These are phyloP conservation scores for Drosophila anomalata DNA, from an alignment of 2,888 invertebrate species.

Conservation along the genomic window DNA sequence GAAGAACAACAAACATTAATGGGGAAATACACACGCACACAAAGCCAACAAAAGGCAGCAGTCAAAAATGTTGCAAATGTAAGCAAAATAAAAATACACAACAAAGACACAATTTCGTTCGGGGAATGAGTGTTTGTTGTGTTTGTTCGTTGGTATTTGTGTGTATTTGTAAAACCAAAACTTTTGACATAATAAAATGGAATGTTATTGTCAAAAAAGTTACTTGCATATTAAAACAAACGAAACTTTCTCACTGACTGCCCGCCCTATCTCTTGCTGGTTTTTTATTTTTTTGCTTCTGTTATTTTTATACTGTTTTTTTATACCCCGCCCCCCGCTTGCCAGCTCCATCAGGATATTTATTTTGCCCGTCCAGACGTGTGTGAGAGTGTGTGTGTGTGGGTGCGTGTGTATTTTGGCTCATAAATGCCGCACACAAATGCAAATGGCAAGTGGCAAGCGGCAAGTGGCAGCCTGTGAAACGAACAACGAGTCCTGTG, in stretches of 20 bases:
- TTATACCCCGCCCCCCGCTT: not conserved
- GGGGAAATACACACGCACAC: conserved; percentile 65
- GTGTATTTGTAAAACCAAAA: conserved; percentile 68
- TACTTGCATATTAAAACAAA: conserved; percentile 78
- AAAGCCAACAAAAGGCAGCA: conserved; percentile 55
- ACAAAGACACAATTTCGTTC: conserved; percentile 41
- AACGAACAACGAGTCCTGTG: conserved; percentile 54
- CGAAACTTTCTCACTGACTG: conserved; percentile 61
- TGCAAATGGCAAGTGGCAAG: conserved; percentile 63
- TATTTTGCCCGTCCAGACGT: conserved; percentile 13
- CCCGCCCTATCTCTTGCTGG: conserved; percentile 26
- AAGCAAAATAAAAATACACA: conserved; percentile 70
- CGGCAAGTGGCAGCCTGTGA: conserved; percentile 54
- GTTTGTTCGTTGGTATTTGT: conserved; percentile 22
- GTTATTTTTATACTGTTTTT: conserved; percentile 2
- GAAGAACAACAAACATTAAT: conserved; percentile 79
- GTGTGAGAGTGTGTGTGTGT: conserved; percentile 13
- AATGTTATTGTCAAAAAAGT: conserved; percentile 80
- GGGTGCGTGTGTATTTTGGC: conserved; percentile 38
- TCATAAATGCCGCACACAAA: conserved; percentile 63
- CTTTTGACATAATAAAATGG: conserved; percentile 80
- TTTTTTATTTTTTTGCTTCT: conserved; percentile 20
- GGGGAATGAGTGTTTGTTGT: conserved; percentile 25
- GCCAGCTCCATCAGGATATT: conserved; percentile 6
- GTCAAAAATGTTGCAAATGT: conserved; percentile 78